Evolutionary conservation across 2,888 invertebrate species (phyloP).

Genomic region (Erpobdella octoculata): DNA sequence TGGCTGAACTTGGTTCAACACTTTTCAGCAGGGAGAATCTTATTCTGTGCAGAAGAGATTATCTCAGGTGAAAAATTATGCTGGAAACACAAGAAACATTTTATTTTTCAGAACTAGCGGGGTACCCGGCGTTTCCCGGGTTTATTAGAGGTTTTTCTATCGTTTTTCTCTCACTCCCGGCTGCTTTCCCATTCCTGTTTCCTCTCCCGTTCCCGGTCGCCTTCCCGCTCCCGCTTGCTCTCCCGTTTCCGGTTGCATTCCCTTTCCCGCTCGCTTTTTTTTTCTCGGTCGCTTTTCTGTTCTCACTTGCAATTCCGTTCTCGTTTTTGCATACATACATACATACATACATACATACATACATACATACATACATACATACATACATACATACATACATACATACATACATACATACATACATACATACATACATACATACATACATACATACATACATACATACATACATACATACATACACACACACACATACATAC

Average conservation of each 20-base stretch:
- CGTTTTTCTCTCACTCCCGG: no score
- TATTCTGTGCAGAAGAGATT: constrained; percentile 81
- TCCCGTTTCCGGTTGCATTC: no score
- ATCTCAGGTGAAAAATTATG: constrained; percentile 74
- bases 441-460: constrained; percentile 30
- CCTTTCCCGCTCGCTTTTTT: no score
- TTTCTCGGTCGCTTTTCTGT: no score
- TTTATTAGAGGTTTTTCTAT: no score
- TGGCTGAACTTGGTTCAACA: constrained; percentile 83
- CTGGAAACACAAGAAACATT: no score
- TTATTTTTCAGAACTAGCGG: neutral
- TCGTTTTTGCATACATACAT: neutral
- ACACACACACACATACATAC: constrained; percentile 28
- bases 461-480: constrained; percentile 24
- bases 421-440: constrained; percentile 26
- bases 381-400: constrained; percentile 5
- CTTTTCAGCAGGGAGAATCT: constrained; percentile 82
- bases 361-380: no score
- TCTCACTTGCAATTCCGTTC: neutral
- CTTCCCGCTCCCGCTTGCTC: no score
- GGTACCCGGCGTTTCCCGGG: no score
- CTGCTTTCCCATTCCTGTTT: no score
- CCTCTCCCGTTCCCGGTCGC: no score
- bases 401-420: no score
- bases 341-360: constrained; percentile 15